phyloP scores from a whole-genome alignment of 1,140 invertebrate species.

The Dendroctonus ponderosae region DNA sequence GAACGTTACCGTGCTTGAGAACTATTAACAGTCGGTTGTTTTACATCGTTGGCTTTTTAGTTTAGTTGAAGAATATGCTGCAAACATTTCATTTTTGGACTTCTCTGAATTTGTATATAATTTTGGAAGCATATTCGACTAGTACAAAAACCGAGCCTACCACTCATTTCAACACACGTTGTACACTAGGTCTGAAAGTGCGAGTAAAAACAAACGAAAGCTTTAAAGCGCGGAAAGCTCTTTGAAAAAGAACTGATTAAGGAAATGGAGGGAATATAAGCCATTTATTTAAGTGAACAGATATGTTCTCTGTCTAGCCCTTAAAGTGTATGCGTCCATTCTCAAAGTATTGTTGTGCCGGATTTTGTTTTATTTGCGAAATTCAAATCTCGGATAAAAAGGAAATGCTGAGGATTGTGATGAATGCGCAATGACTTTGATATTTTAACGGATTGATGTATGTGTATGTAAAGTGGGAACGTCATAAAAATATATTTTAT shows the following conservation, averaged over 20 bases:
- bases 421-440: slow-evolving; percentile 29
- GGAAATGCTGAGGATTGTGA: slow-evolving; percentile 23
- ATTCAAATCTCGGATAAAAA: slow-evolving; percentile 28
- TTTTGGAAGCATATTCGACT: no score
- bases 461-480: slow-evolving; percentile 22
- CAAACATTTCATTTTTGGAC: no score
- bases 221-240: no score
- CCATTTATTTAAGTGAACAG: slow-evolving; percentile 2
- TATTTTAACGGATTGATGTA: slow-evolving; percentile 29
- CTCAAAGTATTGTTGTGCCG: slow-evolving; percentile 13
- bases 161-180: no score
- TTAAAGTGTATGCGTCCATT: slow-evolving; percentile 13
- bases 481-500: slow-evolving; percentile 23
- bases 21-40: no score
- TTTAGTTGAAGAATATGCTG: no score
- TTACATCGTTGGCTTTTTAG: no score
- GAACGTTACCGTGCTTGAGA: no score
- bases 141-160: no score
- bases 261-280: slow-evolving; percentile 1
- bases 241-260: background rate
- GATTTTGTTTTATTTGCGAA: slow-evolving; percentile 21
- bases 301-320: slow-evolving; percentile 3
- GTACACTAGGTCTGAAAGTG: no score
- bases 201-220: no score
- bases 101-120: no score